These are phyloP conservation scores for Amia ocellicauda DNA, from an alignment of 2,113 vertebrate species.

Conservation along the genomic window DNA sequence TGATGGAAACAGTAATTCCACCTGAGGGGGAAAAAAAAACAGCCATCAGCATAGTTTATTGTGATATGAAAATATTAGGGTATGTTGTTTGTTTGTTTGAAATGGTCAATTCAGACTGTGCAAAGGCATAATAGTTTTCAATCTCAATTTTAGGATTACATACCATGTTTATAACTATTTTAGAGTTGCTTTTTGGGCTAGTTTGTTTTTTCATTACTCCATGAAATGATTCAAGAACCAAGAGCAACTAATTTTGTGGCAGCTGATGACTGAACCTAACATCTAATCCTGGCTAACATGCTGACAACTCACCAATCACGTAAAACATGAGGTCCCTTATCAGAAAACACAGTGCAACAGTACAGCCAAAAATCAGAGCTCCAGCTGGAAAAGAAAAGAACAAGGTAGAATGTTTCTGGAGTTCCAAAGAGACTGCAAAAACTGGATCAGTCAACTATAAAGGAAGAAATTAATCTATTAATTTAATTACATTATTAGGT, in stretches of 20 bases:
- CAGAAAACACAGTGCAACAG: slow-evolving; percentile 84
- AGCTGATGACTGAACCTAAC: neutral
- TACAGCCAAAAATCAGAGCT: slow-evolving; percentile 77
- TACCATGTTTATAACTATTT: neutral
- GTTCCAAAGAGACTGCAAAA: too few species aligned
- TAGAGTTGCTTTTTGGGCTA: neutral
- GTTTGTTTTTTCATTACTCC: neutral
- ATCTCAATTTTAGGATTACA: too few species aligned
- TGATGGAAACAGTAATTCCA: slow-evolving; percentile 97
- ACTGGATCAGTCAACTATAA: too few species aligned
- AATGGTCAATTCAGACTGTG: too few species aligned
- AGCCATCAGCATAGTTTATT: neutral
- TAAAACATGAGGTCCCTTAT: slow-evolving; percentile 99
- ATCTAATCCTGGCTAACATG: neutral
- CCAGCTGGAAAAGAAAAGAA: slow-evolving; percentile 48
- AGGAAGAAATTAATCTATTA: too few species aligned
- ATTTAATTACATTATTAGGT: too few species aligned
- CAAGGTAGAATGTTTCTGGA: neutral
- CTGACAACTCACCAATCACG: slow-evolving; percentile 89
- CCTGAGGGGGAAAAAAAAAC: slow-evolving; percentile 64
- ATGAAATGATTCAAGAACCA: too few species aligned
- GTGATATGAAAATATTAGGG: neutral
- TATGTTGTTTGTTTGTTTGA: too few species aligned
- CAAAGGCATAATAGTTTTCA: too few species aligned
- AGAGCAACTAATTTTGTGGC: too few species aligned